These are phyloP conservation scores for Ambastaia sidthimunki DNA, from an alignment of 2,797 vertebrate species.

Conservation along the genomic window DNA sequence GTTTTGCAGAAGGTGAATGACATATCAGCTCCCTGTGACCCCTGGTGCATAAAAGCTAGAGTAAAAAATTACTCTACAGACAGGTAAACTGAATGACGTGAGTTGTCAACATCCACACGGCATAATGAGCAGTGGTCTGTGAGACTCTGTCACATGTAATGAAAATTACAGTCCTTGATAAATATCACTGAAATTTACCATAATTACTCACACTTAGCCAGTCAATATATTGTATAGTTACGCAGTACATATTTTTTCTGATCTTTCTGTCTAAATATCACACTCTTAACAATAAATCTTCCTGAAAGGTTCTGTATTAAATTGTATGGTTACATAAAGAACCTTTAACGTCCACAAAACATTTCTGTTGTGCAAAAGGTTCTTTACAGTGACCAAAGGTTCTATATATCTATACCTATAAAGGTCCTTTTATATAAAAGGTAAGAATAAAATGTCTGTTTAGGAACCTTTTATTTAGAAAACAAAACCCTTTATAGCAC, in stretches of 20 bases:
- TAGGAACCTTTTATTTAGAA: too few species aligned
- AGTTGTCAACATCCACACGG: slow-evolving; percentile 19
- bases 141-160: background rate
- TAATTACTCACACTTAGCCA: background rate
- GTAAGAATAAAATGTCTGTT: too few species aligned
- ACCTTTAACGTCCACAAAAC: too few species aligned
- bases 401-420: too few species aligned
- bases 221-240: background rate
- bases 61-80: too few species aligned
- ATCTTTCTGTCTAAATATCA: background rate
- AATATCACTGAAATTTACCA: background rate
- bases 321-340: too few species aligned
- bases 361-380: background rate
- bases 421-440: too few species aligned
- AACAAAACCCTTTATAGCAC: too few species aligned
- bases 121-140: slow-evolving; percentile 3
- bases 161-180: background rate
- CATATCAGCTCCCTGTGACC: background rate
- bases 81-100: slow-evolving; percentile 12
- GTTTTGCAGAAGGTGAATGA: background rate
- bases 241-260: background rate
- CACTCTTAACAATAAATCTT: too few species aligned
- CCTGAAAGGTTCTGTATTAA: too few species aligned
- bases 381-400: too few species aligned
- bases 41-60: background rate